Evolutionary conservation across 2,113 vertebrate genomes (phyloP), one percentile per base, ranked within the genome.

Genomic region (Seriola aureovittata): DNA sequence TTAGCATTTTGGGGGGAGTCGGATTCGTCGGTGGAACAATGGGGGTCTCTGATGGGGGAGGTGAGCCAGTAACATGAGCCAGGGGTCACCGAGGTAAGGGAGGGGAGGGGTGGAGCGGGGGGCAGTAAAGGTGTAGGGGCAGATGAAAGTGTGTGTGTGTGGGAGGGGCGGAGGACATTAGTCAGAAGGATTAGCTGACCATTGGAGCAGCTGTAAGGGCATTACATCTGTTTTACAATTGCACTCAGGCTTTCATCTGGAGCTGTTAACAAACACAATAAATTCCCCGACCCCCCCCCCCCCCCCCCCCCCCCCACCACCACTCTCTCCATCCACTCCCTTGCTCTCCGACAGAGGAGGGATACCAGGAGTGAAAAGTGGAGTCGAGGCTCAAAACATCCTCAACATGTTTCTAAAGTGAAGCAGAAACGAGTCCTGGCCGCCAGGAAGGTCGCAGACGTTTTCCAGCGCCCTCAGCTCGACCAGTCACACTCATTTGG

Each of bases 211-310:
- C 93, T 95, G 93, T 95, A 93, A 93, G 92, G 92, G 93, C 91
- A 95, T 95, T 95, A 96, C 94, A 96, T 94, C 93, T 94, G 92
- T 94, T 95, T 95, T 94, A 95, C 93, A 94, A 95, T 93, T 91
- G 93, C 92, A 79, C 90, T 85, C 80, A 63, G 87, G 88, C 94
- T 95, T 96, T 95, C 94, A 95, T 95, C 92, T 93, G 71, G 78
- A 74, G 91, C 90, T 88, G 91, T 95, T 95, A 95, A 93, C 91
- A 87, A 91, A 94, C 92, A 95, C 91, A 96, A 94, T 94, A 94
- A 94, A 95, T 94, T 92, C 90, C 86, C 86, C 85, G 81, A 93
- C 92, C 87, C 92, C 82, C 80, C 80, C 90, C 94, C 92, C 86
- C 86, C 90, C 23, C 23, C 92, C 82, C 80, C 80, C 90, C 94